These are phyloP conservation scores for Percopsis omiscomaycus DNA, from an alignment of 2,797 vertebrate genomes.

Conservation along the genomic window DNA sequence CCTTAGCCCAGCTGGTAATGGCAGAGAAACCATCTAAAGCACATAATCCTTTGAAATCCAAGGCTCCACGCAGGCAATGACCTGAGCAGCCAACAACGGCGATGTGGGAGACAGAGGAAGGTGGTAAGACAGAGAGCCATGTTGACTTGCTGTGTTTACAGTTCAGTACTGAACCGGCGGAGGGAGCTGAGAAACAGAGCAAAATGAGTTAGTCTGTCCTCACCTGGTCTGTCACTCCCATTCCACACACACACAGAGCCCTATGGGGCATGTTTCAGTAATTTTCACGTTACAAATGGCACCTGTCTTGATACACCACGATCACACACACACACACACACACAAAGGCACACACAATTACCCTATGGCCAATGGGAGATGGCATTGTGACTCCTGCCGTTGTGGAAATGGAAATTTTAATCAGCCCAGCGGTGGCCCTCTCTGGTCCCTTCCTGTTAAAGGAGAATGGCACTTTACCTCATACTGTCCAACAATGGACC, in stretches of 20 bases:
- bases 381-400: slow-evolving; percentile 55
- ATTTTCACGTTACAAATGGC: slow-evolving; percentile 28
- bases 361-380: slow-evolving; percentile 36
- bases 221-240: slow-evolving; percentile 33
- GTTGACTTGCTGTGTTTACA: slow-evolving; percentile 41
- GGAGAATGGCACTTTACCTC: slow-evolving; percentile 41
- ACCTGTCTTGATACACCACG: not conserved
- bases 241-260: slow-evolving; percentile 4
- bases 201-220: slow-evolving; percentile 27
- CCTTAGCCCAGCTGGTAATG: slow-evolving; percentile 57
- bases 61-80: slow-evolving; percentile 15
- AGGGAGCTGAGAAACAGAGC: slow-evolving; percentile 14
- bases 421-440: slow-evolving; percentile 46
- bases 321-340: slow-evolving; percentile 10
- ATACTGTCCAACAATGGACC: slow-evolving; percentile 38
- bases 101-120: slow-evolving; percentile 2
- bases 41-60: slow-evolving; percentile 50
- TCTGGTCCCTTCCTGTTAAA: slow-evolving; percentile 19
- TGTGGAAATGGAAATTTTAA: slow-evolving; percentile 68
- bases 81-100: slow-evolving; percentile 7
- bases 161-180: slow-evolving; percentile 33
- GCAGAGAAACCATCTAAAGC: slow-evolving; percentile 44
- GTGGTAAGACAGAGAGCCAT: slow-evolving; percentile 7
- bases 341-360: slow-evolving; percentile 13
- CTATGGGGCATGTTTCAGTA: slow-evolving; percentile 39